phyloP scores from a whole-genome alignment of 2,888 invertebrate genomes.

The Chalcis sispes region DNA sequence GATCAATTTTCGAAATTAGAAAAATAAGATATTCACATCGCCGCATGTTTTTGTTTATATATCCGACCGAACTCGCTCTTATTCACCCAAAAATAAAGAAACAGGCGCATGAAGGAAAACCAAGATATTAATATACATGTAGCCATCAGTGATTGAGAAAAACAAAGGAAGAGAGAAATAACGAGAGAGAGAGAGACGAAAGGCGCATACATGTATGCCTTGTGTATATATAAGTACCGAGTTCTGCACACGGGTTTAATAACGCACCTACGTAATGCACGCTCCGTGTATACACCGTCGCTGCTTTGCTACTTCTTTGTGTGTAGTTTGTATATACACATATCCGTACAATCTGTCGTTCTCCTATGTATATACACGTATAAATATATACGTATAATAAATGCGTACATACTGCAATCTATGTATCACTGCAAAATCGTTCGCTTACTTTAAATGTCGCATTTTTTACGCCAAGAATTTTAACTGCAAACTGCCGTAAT shows the following conservation, averaged over 20 bases:
- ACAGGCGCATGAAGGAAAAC: not conserved
- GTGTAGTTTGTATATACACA: not conserved
- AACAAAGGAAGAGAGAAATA: constrained; percentile 5
- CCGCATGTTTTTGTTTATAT: too few relatives aligned
- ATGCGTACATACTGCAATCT: too few relatives aligned
- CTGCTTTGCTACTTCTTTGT: not conserved
- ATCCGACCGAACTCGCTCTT: too few relatives aligned
- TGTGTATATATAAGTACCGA: not conserved
- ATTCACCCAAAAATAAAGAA: not conserved
- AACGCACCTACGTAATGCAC: constrained; percentile 45
- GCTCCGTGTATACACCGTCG: not conserved
- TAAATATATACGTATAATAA: too few relatives aligned
- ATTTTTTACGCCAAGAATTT: too few relatives aligned
- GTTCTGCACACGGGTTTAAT: constrained; percentile 3
- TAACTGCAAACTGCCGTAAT: too few relatives aligned
- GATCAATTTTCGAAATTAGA: too few relatives aligned
- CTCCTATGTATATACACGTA: too few relatives aligned
- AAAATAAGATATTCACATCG: too few relatives aligned
- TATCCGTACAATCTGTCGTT: not conserved
- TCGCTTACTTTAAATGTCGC: too few relatives aligned
- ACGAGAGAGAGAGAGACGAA: constrained; percentile 38
- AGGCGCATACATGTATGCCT: constrained; percentile 17
- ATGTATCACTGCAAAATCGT: too few relatives aligned
- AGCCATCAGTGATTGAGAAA: not conserved
- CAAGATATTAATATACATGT: not conserved